Conservation (phyloP, 2,113 vertebrate genomes). For the Cheilinus undulatus region DNA sequence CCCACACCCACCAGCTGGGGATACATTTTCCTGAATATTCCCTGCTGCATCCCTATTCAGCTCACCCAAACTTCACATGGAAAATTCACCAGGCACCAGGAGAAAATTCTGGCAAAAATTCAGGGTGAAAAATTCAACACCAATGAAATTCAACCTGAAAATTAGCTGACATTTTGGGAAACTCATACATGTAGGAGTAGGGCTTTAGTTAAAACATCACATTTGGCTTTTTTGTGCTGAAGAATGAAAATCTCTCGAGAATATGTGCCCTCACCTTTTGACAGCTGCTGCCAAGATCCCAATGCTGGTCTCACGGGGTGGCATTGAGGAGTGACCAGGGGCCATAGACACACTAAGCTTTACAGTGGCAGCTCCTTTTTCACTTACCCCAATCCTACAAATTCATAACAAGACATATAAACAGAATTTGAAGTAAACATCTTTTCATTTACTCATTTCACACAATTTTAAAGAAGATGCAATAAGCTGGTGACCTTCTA, state of each 20-base stretch:
- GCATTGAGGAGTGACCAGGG: conserved; percentile 92
- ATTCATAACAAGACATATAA: not conserved
- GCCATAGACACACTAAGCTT: conserved; percentile 86
- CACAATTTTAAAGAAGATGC: not conserved
- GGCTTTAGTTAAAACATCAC: no score
- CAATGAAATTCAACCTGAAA: no score
- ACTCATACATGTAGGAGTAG: no score
- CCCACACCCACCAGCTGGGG: no score
- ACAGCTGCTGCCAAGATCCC: conserved; percentile 93
- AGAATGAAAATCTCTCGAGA: not conserved
- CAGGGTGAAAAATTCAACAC: no score
- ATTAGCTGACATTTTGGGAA: no score
- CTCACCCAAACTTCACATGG: no score
- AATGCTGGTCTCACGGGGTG: conserved; percentile 90
- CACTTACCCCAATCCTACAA: conserved; percentile 87
- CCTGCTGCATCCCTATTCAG: no score
- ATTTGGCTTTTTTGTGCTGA: not conserved
- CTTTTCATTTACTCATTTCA: not conserved
- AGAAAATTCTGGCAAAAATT: no score
- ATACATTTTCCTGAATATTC: no score
- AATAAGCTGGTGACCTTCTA: not conserved
- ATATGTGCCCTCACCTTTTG: conserved; percentile 83
- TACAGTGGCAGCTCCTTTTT: conserved; percentile 89
- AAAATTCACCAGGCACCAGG: no score
- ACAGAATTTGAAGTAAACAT: not conserved